phyloP scores from a whole-genome alignment of 2,888 invertebrate genomes.

The Oscheius sp. region DNA sequence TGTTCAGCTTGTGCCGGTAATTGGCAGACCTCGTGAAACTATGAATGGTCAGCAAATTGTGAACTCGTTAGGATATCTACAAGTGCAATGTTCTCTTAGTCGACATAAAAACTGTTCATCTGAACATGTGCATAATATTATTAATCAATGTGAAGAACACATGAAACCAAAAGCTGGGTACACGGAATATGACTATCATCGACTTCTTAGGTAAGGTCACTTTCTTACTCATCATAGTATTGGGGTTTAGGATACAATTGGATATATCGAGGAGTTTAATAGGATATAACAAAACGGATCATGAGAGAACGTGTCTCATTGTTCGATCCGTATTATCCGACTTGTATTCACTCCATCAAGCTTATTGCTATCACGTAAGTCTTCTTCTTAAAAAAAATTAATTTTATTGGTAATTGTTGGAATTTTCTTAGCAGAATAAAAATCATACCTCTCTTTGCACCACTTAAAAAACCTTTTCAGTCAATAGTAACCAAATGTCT shows the following conservation, averaged over 20 bases:
- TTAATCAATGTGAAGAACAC: conserved; percentile 54
- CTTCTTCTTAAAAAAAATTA: background rate
- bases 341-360: conserved; percentile 53
- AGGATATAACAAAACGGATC: conserved; percentile 53
- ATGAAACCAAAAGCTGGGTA: conserved; percentile 54
- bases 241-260: conserved; percentile 61
- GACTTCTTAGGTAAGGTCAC: conserved; percentile 49
- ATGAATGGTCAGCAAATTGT: conserved; percentile 41
- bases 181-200: conserved; percentile 47
- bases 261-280: conserved; percentile 57
- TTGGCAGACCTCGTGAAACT: conserved; percentile 19
- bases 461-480: no score
- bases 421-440: no score
- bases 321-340: conserved; percentile 57
- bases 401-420: background rate
- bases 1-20: conserved; percentile 14
- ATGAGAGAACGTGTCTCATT: conserved; percentile 57
- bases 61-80: conserved; percentile 49
- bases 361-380: conserved; percentile 58
- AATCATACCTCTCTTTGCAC: no score
- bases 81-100: conserved; percentile 58
- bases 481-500: conserved; percentile 57
- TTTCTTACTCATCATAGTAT: no score
- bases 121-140: conserved; percentile 56
- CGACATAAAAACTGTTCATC: conserved; percentile 54